Conservation (phyloP, 2,797 vertebrate genomes). For the Myripristis jacobus region DNA sequence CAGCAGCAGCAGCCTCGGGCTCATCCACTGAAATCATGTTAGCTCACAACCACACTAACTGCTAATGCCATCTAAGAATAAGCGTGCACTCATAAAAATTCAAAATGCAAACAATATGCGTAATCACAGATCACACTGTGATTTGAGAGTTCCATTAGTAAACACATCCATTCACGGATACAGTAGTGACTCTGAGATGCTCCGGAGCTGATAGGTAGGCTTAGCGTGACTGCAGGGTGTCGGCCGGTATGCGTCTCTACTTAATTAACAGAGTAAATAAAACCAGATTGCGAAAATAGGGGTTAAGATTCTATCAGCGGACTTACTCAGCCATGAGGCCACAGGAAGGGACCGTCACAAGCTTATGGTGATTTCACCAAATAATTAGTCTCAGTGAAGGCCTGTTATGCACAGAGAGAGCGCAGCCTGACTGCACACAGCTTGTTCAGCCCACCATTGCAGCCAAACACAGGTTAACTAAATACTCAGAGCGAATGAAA, state of each 20-base stretch:
- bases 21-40: slow-evolving; percentile 33
- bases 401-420: slow-evolving; percentile 60
- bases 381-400: slow-evolving; percentile 75
- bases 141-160: slow-evolving; percentile 49
- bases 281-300: slow-evolving; percentile 63
- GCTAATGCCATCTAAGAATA: slow-evolving; percentile 16
- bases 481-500: slow-evolving; percentile 24
- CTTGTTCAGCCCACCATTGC: slow-evolving; percentile 31
- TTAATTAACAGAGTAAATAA: slow-evolving; percentile 80
- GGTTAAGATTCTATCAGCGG: slow-evolving; percentile 78
- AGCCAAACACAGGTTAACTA: slow-evolving; percentile 35
- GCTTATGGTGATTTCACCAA: slow-evolving; percentile 70
- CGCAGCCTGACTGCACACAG: slow-evolving; percentile 51
- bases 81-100: slow-evolving; percentile 50
- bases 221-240: slow-evolving; percentile 41
- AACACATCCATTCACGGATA: slow-evolving; percentile 50
- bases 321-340: slow-evolving; percentile 73
- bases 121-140: slow-evolving; percentile 55
- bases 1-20: slow-evolving; percentile 15
- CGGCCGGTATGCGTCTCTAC: slow-evolving; percentile 47
- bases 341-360: slow-evolving; percentile 59
- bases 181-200: slow-evolving; percentile 42
- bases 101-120: slow-evolving; percentile 49
- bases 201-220: slow-evolving; percentile 51
- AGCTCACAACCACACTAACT: slow-evolving; percentile 12